Base-by-base conservation (phyloP, 2,113 vertebrate species). In the Catharus bicknelli region DNA sequence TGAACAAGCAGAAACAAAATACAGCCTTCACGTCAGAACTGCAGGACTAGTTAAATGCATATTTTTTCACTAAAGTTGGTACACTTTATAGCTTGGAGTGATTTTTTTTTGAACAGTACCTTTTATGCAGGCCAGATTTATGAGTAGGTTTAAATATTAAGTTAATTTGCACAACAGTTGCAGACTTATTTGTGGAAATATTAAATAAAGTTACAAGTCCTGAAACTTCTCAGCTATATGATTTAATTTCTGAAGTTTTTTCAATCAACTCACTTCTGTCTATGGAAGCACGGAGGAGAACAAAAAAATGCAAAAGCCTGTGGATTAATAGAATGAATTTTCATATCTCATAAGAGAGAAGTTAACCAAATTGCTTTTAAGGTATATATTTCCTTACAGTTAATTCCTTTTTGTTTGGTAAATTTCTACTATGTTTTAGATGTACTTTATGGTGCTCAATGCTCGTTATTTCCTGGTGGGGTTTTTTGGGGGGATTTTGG, bases 1-100 rank as follows among this genome's bases (percentile, higher is more conserved):
- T 78, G 67, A 95, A 66, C 47, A 91, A 80, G 88, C 70, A 90
- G 88, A 83, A 93, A 77, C 84, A 90, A 94, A 91, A 85, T 51
- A 67, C 85, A 93, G 32, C 38, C 47, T 73, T 42, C 23, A 38
- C 9, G 4, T 74, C 54, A 88, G 50, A 93, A 13, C 81, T 87
- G n/a, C 45, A 61, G 78, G 29, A 75, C 25, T 64, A 57, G 22
- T 50, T 82, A 69, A 84, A 68, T 45, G 6, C 7, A 0, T 72
- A 5, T 48, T 72, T 79, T 91, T 70, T 43, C 38, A 19, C 57
- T 90, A 5, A 55, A 63, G 26, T 55, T 63, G 13, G 15, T 55
- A 40, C 4, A 1, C 7, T 68, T 82, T 83, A 73, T 57, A 64
- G 11, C 15, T 57, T 75, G 40, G 8, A 74, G 13, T 72, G 11